Evolutionary conservation across 2,113 vertebrate species (phyloP).

Genomic region (Salvator merianae): DNA sequence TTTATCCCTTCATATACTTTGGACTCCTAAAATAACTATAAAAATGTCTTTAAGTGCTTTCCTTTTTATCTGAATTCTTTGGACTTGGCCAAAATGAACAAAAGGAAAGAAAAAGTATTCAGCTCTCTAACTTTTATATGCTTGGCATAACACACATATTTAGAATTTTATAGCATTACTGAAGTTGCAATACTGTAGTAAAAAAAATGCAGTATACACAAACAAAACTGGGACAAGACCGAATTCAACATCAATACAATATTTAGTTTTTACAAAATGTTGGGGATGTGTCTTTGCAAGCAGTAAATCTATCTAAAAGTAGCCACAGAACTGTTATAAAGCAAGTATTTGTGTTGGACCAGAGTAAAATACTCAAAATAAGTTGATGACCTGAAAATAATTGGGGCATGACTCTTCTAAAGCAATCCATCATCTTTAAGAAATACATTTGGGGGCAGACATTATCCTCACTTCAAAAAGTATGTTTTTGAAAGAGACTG

Average conservation of each 20-base stretch:
- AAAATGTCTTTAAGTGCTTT: background rate
- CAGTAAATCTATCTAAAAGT: slow-evolving; percentile 13
- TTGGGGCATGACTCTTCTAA: slow-evolving; percentile 34
- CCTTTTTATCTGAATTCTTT: background rate
- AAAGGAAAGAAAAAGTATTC: background rate
- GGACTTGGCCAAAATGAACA: background rate
- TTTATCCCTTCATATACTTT: background rate
- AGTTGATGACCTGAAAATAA: slow-evolving; percentile 38
- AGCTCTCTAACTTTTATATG: background rate
- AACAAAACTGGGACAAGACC: background rate
- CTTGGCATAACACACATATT: background rate
- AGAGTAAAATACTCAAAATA: slow-evolving; percentile 36
- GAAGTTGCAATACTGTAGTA: background rate
- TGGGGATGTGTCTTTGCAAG: background rate
- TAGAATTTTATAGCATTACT: background rate
- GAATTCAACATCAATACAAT: slow-evolving; percentile 7
- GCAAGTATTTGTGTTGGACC: slow-evolving; percentile 17
- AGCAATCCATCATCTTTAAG: slow-evolving; percentile 26
- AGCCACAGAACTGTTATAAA: slow-evolving; percentile 8
- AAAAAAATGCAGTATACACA: background rate
- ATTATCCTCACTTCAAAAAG: slow-evolving; percentile 31
- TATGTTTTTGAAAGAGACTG: slow-evolving; percentile 16
- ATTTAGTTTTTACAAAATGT: background rate
- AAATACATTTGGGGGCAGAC: slow-evolving; percentile 1
- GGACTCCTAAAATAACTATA: background rate